Evolutionary conservation across 2,888 invertebrate species (phyloP), one percentile per base, ranked within the genome.

Genomic region (Polyommatus iphigenia): DNA sequence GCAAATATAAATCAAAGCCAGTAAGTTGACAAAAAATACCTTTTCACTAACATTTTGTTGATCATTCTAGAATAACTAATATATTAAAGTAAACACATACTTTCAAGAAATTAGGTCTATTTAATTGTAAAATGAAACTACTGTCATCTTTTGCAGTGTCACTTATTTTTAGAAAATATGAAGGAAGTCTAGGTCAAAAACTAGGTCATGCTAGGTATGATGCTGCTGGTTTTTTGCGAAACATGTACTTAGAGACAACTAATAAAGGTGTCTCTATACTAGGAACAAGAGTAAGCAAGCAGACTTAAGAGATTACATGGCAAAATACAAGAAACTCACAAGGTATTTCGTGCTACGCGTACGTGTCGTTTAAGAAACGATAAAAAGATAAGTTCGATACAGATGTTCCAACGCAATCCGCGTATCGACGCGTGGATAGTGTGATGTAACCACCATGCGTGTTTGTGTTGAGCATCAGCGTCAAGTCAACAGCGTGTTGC

Each of bases 401-500:
- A 78, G 78, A 80, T 78, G 77, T 80, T 80, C 80, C 79, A 82
- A 80, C 80, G 82, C 82, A 81, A 80, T 80, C 82, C 80, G 81
- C 81, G 81, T 83, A 83, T 78, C 81, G 82, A 81, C 83, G 85
- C 87, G 87, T 86, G 86, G 85, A 87, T 85, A 84, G 83, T 87
- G 86, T 93, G 93, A 93, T 93, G 92, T 93, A 93, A 92, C 89
- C 86, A 88, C 88, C 91, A 91, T 91, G 91, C 92, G 92, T 91
- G 91, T 88, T 91, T 91, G 91, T 91, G 87, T 91, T 91, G 91
- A 90, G 91, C 90, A 91, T 89, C 89, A 87, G 91, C 89, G 89
- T 93, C 93, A 94, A 94, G 89, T 93, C 93, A 94, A 94, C 93
- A 92, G 89, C 90, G 87, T 91, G 93, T 94, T 94, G 93, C 93